phyloP scores from a whole-genome alignment of 2,888 invertebrate species.

The Drosophila tanythrix region DNA sequence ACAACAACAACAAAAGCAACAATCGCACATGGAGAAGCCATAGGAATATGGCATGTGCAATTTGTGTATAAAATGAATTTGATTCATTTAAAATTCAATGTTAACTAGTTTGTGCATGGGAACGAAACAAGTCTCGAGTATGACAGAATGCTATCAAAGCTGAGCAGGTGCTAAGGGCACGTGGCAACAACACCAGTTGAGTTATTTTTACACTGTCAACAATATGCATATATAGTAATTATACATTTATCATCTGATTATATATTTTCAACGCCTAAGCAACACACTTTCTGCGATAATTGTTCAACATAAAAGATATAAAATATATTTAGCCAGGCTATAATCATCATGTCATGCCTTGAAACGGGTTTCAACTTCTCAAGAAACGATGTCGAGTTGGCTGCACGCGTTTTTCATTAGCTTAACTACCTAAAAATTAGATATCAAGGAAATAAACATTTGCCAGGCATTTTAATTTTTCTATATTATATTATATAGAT shows the following conservation, averaged over 20 bases:
- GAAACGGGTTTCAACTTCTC: conserved; percentile 29
- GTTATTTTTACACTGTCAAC: not conserved
- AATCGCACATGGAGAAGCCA: conserved; percentile 60
- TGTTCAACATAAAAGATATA: conserved; percentile 14
- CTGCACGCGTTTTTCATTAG: conserved; percentile 44
- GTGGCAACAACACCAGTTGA: not conserved
- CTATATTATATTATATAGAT: not conserved
- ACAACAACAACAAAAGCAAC: conserved; percentile 7
- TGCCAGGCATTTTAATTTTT: not conserved
- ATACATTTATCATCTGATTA: not conserved
- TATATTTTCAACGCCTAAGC: not conserved
- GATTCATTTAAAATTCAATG: conserved; percentile 72
- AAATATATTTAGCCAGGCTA: conserved; percentile 26
- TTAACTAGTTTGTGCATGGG: conserved; percentile 59
- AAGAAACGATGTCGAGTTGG: conserved; percentile 15
- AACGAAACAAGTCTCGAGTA: conserved; percentile 19
- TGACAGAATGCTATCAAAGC: not conserved
- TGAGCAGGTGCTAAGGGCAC: not conserved
- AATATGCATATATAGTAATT: not conserved
- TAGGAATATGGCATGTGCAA: conserved; percentile 51
- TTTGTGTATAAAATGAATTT: conserved; percentile 48
- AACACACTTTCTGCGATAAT: not conserved
- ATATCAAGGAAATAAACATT: not conserved
- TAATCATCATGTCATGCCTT: conserved; percentile 43
- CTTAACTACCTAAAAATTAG: conserved; percentile 22